Evolutionary conservation across 2,113 vertebrate genomes (phyloP).

Genomic region (Malurus alboscapulatus): DNA sequence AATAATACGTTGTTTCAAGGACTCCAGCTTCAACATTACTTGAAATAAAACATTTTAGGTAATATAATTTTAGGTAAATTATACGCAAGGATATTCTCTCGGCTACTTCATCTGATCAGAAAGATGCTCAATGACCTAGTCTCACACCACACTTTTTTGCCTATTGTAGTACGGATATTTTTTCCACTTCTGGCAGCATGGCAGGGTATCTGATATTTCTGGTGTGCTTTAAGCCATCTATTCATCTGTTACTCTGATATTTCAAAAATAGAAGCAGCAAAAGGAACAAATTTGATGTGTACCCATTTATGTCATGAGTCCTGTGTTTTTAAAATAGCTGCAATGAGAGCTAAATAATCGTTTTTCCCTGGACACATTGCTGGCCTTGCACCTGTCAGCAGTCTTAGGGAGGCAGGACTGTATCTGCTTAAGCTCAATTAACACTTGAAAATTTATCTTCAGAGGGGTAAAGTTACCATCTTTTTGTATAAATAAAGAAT

Average conservation of each 20-base stretch:
- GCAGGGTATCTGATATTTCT: not conserved
- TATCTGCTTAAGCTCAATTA: conserved; percentile 53
- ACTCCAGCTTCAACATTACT: not conserved
- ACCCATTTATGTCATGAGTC: not conserved
- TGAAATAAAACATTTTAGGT: not conserved
- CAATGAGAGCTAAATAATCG: not conserved
- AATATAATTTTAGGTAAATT: not conserved
- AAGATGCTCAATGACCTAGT: not conserved
- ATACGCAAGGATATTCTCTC: not conserved
- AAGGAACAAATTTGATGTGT: not conserved
- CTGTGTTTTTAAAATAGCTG: conserved; percentile 9
- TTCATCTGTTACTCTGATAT: not conserved
- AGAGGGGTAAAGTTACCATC: not conserved
- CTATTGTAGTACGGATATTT: not conserved
- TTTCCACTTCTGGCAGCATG: not conserved
- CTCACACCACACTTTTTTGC: not conserved
- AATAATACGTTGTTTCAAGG: not conserved
- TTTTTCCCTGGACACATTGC: not conserved
- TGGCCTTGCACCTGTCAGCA: conserved; percentile 49
- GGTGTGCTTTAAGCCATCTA: not conserved
- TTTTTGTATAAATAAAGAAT: not conserved
- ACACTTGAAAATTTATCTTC: conserved; percentile 46
- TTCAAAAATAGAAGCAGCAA: not conserved
- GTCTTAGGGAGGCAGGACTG: not conserved
- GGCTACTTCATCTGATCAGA: not conserved